Evolutionary conservation across 2,888 invertebrate genomes (phyloP), one percentile per base, ranked within the genome.

Genomic region (Mesochorus sp.): DNA sequence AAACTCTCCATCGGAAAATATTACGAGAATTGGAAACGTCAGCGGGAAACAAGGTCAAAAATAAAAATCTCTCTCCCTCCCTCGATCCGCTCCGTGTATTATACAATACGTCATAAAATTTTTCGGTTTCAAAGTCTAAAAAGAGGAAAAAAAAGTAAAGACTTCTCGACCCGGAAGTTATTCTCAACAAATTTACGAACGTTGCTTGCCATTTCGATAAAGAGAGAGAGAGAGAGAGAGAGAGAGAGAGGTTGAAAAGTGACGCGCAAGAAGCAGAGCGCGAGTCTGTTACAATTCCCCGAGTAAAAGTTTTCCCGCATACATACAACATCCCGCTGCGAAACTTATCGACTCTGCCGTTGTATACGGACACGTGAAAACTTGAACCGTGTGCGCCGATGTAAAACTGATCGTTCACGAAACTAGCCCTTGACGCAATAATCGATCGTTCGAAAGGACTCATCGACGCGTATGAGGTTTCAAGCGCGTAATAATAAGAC

Each of bases 111-210:
- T n/a, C n/a, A 47, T 21, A 28, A 24, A 6, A 53, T 62, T 26
- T 61, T 67, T 28, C 34, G 10, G 24, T 12, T 26, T 17, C 17
- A 3, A 5, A 31, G 1, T 37, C 17, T n/a, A n/a, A n/a, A n/a
- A n/a, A n/a, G 8, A 21, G 24, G 6, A 3, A 14, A 59, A 57
- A 57, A 55, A 55, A 26, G 8, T 12, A 17, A 67, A 28, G 3
- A 21, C 39, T 19, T 55, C 34, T 80, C 81, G 81, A 82, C 82
- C 82, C 82, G 82, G n/a, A n/a, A n/a, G n/a, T n/a, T n/a, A n/a
- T n/a, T n/a, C n/a, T n/a, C n/a, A n/a, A n/a, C n/a, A 83, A 74
- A 82, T 82, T 85, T 82, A 66, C 72, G 44, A 73, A 76, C 75
- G 76, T 67, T 59, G 71, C 74, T 79, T 44, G 51, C 68, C 76